Conservation (phyloP, 2,113 vertebrate species). For the Bos taurus region ARS-UCD2.0 NC_037347.1:17729001-17729500, state of each 20-base stretch:
- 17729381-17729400: background rate
- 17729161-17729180: background rate
- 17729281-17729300: background rate
- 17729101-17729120: background rate
- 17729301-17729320: background rate
- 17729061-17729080: background rate
- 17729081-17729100: background rate
- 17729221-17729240: background rate
- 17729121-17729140: background rate
- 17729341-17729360: background rate
- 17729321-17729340: background rate
- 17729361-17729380: background rate
- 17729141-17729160: background rate
- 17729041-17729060: background rate
- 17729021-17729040: background rate
- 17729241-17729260: background rate
- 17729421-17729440: background rate
- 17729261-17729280: background rate
- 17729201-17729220: background rate
- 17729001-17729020: background rate
- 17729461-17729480: background rate
- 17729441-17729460: background rate
- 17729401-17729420: background rate
- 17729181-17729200: rapidly evolving
- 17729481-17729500: background rate